Percentiles rank a stretch among this genome's conserved stretches.
These are phyloP conservation scores for Microchirus variegatus DNA, from an alignment of 2,797 vertebrate genomes.

Conservation along the genomic window DNA sequence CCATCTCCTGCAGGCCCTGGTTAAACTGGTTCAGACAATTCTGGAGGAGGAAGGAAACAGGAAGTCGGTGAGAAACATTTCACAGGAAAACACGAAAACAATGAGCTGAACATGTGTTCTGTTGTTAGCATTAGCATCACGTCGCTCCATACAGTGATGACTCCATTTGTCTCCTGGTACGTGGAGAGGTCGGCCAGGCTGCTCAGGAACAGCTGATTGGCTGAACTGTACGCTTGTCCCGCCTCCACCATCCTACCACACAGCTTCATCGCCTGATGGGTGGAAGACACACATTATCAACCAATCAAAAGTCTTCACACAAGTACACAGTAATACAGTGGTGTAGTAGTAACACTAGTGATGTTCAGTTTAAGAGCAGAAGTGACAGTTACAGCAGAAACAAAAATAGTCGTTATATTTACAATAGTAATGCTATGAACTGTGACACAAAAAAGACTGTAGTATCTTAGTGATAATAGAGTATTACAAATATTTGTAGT, in stretches of 20 bases:
- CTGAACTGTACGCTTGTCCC: conserved; percentile 74
- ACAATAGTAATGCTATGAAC: too few species aligned
- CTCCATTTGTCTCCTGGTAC: conserved; percentile 54
- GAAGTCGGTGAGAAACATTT: conserved; percentile 17
- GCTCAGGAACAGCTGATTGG: conserved; percentile 79
- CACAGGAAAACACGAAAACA: conserved; percentile 9
- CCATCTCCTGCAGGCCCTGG: conserved; percentile 80
- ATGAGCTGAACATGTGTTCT: background rate
- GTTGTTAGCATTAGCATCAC: background rate
- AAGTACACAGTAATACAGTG: too few species aligned
- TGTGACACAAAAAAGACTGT: too few species aligned
- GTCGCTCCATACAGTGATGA: conserved; percentile 57
- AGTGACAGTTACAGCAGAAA: background rate
- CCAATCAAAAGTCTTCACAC: background rate
- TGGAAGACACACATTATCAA: conserved; percentile 5
- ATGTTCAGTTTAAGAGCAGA: too few species aligned
- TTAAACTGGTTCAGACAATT: conserved; percentile 78
- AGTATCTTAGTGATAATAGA: background rate
- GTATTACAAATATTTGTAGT: background rate
- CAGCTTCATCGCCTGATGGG: conserved; percentile 77
- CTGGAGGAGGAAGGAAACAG: conserved; percentile 59
- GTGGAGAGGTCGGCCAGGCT: conserved; percentile 72
- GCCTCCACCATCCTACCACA: conserved; percentile 81
- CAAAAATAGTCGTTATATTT: background rate
- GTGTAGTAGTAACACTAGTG: too few species aligned